Evolutionary conservation across 1,140 invertebrate species (phyloP), one percentile per base, ranked within the genome.

Genomic region (Brachionus koreanus): DNA sequence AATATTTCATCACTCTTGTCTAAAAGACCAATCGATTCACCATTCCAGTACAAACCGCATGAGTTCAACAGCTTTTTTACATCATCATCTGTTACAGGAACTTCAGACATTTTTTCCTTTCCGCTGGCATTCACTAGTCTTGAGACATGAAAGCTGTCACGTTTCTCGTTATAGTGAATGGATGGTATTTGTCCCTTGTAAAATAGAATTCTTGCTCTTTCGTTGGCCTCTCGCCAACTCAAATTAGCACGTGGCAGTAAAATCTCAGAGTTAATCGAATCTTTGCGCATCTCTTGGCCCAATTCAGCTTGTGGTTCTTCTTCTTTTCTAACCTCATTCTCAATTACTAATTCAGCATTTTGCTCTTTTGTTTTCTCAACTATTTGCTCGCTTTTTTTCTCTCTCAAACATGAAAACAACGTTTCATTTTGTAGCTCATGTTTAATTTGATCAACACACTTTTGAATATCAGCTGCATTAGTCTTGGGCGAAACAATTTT

Each of bases 191-290:
- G 63, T 12, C 82, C 82, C n/a, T 65, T 69, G 12, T 82, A 82
- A 25, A 82, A 82, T n/a, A 82, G 16, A 7, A 82, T 82, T 52
- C 82, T 49, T n/a, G 82, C 82, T n/a, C 82, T 33, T 52, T 82
- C 82, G 29, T 82, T 82, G 0, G 82, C 82, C 29, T 82, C 82
- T 49, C 82, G 33, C 82, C 82, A 82, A 37, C 42, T 82, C 37
- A 82, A 72, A 42, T 57, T 79, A 0, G 76, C 49, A 42, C 19
- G 61, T 16, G 16, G 16, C 4, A 39, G 49, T 33, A 63, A 33
- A 39, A 65, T 37, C 23, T 57, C 49, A 2, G 76, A 79, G 3
- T 16, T 35, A 3, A 65, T 12, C n/a, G 76, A 79, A n/a, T 9
- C n/a, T 23, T 79, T 57, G 4, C 74, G 74, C 19, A 12, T 61